Evolutionary conservation across 2,888 invertebrate genomes (phyloP), one percentile per base, ranked within the genome.

Genomic region (Corbicula japonica): DNA sequence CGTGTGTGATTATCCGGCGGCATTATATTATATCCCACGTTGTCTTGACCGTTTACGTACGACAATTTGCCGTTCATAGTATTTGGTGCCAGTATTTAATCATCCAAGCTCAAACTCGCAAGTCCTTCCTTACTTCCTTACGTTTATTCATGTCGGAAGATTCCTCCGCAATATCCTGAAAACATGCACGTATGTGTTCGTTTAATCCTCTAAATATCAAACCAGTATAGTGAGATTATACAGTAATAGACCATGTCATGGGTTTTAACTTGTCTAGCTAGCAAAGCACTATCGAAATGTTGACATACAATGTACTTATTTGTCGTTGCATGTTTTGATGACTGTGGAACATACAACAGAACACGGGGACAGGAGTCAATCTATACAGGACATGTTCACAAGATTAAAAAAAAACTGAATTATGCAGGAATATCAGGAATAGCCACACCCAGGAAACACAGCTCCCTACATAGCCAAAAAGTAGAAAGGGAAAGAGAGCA

Each of bases 11-110:
- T n/a, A n/a, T n/a, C n/a, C n/a, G n/a, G n/a, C n/a, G n/a, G n/a
- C n/a, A n/a, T n/a, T n/a, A n/a, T n/a, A n/a, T n/a, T n/a, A n/a
- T n/a, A n/a, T n/a, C n/a, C n/a, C n/a, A 54, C 12, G 32, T 66
- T 66, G 12, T 66, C 66, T 3, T 66, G 52, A 0, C 66, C 54
- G 15, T 66, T 66, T 18, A 50, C 26, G n/a, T 34, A 26, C 18
- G 21, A 6, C 8, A 18, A 10, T 66, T 66, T 66, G 0, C 54
- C 54, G n/a, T 66, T 66, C 21, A 18, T n/a, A 34, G 18, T 34
- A n/a, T 34, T n/a, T 0, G 61, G 50, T 30, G 10, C 8, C n/a
- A 23, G 56, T 56, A 73, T 63, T 63, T 73, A 63, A 10, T 63
- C 72, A 12, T 65, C 28, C 5, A 65, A 2, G 26, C 21, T 21